Conservation (phyloP, 2,797 vertebrate species). For the Phrynocephalus vlangalii region DNA sequence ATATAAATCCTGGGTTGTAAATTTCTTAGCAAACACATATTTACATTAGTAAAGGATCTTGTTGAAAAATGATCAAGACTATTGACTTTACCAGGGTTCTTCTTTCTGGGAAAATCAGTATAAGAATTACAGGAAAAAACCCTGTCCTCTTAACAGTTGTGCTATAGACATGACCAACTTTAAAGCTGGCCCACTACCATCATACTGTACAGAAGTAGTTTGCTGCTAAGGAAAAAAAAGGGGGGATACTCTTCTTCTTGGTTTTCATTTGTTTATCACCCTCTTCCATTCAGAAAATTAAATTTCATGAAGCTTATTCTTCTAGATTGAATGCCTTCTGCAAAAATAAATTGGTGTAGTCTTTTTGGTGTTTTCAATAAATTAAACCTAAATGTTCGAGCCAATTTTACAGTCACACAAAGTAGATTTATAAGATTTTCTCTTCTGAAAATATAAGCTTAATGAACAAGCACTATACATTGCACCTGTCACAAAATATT, state of each 20-base stretch:
- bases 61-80: not conserved
- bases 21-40: not conserved
- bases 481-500: conserved; percentile 63
- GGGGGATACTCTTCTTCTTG: not conserved
- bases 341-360: conserved; percentile 63
- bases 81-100: not conserved
- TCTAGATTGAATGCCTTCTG: conserved; percentile 64
- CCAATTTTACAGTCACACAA: conserved; percentile 68
- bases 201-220: not conserved
- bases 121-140: not conserved
- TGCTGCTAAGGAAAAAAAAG: conserved; percentile 37
- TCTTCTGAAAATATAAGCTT: conserved; percentile 62
- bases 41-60: not conserved
- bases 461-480: conserved; percentile 51
- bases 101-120: conserved; percentile 8
- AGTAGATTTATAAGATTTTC: conserved; percentile 66
- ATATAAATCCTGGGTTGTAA: not conserved
- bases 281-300: conserved; percentile 62
- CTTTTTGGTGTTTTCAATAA: conserved; percentile 64
- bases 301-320: conserved; percentile 65
- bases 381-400: conserved; percentile 65
- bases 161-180: not conserved
- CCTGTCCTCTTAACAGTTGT: not conserved
- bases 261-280: conserved; percentile 36
- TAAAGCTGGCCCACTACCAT: not conserved